Evolutionary conservation across 2,797 vertebrate genomes (phyloP).

Genomic region (Dromococcyx pavoninus): DNA sequence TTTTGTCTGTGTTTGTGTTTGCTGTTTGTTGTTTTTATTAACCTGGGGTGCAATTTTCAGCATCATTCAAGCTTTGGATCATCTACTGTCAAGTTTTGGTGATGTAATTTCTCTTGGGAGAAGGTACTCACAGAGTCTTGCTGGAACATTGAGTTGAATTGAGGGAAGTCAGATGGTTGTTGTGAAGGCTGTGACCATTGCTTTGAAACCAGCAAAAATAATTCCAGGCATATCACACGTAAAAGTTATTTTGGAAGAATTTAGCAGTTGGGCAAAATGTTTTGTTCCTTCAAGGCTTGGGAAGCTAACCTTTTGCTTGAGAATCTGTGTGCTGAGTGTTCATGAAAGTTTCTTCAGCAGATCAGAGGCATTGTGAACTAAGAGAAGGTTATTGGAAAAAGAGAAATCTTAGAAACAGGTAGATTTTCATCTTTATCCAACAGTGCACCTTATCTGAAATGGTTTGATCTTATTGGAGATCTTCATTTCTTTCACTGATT

Average conservation of each 20-base stretch:
- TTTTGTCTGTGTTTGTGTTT: background rate
- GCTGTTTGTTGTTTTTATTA: background rate
- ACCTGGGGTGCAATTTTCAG: background rate
- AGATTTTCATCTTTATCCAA: background rate
- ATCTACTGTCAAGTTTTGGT: background rate
- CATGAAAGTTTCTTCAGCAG: background rate
- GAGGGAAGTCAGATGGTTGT: background rate
- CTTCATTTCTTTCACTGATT: background rate
- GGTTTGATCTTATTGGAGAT: background rate
- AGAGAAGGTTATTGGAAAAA: background rate
- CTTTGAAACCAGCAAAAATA: background rate
- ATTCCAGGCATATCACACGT: background rate
- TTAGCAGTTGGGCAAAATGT: background rate
- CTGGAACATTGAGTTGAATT: background rate
- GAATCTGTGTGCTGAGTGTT: background rate
- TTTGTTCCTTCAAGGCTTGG: background rate
- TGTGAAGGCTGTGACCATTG: background rate
- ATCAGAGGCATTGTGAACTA: background rate
- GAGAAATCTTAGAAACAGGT: background rate
- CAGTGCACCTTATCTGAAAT: background rate
- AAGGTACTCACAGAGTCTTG: background rate
- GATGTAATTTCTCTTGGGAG: background rate
- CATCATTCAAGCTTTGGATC: background rate
- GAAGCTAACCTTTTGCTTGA: background rate
- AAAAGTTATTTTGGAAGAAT: background rate